These are phyloP conservation scores for Parazoanthus darwini DNA, from an alignment of 92 coral and sea anemone species.

Conservation along the genomic window DNA sequence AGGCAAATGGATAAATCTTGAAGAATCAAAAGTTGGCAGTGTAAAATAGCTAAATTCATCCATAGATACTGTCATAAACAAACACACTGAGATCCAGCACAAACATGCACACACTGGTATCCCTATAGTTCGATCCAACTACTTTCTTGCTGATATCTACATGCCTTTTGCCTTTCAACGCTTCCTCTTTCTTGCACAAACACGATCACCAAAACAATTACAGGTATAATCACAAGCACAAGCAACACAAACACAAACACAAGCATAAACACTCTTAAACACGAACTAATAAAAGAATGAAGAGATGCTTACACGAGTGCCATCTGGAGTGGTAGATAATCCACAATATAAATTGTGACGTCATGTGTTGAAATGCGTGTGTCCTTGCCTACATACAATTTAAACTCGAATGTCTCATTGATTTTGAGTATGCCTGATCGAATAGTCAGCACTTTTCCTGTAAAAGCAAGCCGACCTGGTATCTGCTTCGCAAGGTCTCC, in stretches of 20 bases:
- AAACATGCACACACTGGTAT: too few relatives aligned
- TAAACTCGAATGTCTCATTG: constrained; percentile 56
- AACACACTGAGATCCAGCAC: too few relatives aligned
- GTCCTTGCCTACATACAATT: constrained; percentile 55
- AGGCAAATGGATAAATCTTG: not conserved
- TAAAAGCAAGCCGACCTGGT: constrained; percentile 47
- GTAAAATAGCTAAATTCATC: too few relatives aligned
- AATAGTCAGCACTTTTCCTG: constrained; percentile 30
- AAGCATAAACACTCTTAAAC: not conserved
- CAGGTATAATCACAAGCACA: not conserved
- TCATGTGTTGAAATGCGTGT: constrained; percentile 46
- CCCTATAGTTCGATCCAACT: too few relatives aligned
- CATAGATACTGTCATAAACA: not conserved
- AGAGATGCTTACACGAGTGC: constrained; percentile 49
- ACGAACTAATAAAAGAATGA: not conserved
- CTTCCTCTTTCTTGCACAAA: too few relatives aligned
- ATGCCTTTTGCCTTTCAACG: too few relatives aligned
- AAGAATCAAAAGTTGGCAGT: not conserved
- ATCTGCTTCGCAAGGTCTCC: constrained; percentile 50
- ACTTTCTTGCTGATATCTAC: too few relatives aligned
- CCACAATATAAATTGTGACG: constrained; percentile 47
- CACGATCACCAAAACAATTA: too few relatives aligned
- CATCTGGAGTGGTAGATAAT: constrained; percentile 52
- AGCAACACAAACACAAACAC: not conserved
- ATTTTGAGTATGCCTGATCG: constrained; percentile 46